Evolutionary conservation across 2,888 invertebrate species (phyloP), one percentile per base, ranked within the genome.

Genomic region (Camptogramma bilineatum): DNA sequence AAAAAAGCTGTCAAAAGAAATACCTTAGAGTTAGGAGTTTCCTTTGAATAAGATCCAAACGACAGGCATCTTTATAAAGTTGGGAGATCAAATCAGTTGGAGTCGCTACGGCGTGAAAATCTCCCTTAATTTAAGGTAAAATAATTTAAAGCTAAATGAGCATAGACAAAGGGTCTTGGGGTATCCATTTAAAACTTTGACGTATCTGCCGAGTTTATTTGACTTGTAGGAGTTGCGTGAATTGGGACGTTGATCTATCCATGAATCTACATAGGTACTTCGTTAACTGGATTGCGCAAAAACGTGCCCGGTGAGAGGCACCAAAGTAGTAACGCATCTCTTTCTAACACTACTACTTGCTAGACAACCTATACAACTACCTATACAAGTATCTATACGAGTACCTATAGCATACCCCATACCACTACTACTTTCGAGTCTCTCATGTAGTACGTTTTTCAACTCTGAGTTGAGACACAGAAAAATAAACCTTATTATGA

Each of bases 111-210:
- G 54, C 53, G 60, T 60, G 60, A 54, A 53, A 42, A 61, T 60
- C 34, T 52, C 21, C 47, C 47, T 54, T 42, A 48, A 53, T 48
- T 53, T 48, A 62, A 54, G 54, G 42, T 62, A 52, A 62, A 62
- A 55, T 62, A 44, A 61, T 28, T 50, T 54, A 50, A 53, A 54
- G 50, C 42, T 61, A 54, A 61, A 54, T 46, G 51, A 52, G 17
- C 51, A 51, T 52, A 55, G 55, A 62, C 55, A 62, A 62, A 56
- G 46, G 62, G 34, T 56, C 13, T 39, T 18, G 39, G 21, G 46
- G 51, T 56, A 62, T 62, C 52, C 52, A 57, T 55, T 62, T 47
- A 56, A 56, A 62, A 56, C 47, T 62, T 62, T 47, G 46, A 18
- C 55, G 44, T 55, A 31, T 62, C 52, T 50, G 51, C 53, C 2